Percentiles rank a stretch among this genome's conserved stretches.
These are phyloP conservation scores for Copidosoma aretas DNA, from an alignment of 2,888 invertebrate genomes.

Conservation along the genomic window DNA sequence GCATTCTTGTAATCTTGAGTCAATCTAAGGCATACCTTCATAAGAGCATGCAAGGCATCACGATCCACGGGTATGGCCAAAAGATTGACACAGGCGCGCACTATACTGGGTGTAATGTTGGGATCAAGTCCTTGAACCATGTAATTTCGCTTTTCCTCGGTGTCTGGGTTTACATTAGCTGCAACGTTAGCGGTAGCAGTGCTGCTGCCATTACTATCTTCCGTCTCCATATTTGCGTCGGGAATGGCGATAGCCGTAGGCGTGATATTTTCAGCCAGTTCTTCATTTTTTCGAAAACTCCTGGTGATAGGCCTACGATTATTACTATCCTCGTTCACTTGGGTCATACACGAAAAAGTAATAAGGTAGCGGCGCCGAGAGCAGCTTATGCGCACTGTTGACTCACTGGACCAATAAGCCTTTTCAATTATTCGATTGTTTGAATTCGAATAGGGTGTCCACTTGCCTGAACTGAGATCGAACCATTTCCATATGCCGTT, in stretches of 20 bases:
- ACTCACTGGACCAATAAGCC: constrained; percentile 77
- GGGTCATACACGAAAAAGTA: constrained; percentile 80
- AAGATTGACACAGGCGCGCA: constrained; percentile 70
- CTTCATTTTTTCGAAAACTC: constrained; percentile 58
- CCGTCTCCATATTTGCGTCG: constrained; percentile 59
- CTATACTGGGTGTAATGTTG: constrained; percentile 57
- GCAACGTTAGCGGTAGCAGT: neutral
- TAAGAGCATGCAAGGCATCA: constrained; percentile 78
- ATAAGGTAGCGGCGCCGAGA: constrained; percentile 79
- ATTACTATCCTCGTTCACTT: constrained; percentile 85
- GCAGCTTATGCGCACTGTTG: constrained; percentile 73
- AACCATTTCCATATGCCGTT: constrained; percentile 81
- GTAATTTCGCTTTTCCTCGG: constrained; percentile 54
- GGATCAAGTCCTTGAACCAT: constrained; percentile 58
- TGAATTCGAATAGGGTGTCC: constrained; percentile 75
- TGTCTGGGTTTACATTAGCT: neutral
- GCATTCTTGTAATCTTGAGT: constrained; percentile 78
- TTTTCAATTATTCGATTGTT: constrained; percentile 81
- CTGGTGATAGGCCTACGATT: constrained; percentile 81
- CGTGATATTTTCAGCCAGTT: constrained; percentile 28
- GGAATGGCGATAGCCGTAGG: constrained; percentile 50
- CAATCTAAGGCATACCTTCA: constrained; percentile 76
- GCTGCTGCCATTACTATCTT: constrained; percentile 49
- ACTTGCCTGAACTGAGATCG: constrained; percentile 80
- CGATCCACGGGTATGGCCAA: constrained; percentile 75